These are phyloP conservation scores for Cololabis saira DNA, from an alignment of 2,113 vertebrate species.

Conservation along the genomic window DNA sequence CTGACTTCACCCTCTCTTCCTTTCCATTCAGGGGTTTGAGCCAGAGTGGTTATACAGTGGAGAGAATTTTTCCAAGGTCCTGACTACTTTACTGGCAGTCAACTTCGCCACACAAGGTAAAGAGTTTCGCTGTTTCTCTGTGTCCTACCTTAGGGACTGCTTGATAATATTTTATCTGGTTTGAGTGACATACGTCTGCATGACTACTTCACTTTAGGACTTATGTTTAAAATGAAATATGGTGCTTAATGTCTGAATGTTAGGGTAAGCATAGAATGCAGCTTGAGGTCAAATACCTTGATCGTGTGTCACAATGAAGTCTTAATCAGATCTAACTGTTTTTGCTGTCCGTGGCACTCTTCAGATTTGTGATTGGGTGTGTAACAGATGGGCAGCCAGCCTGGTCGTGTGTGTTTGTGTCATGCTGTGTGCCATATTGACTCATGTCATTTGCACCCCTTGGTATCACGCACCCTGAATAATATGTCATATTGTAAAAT, in stretches of 20 bases:
- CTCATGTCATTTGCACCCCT: constrained; percentile 38
- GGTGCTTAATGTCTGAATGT: too few species aligned
- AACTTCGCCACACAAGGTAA: constrained; percentile 95
- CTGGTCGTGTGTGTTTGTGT: constrained; percentile 59
- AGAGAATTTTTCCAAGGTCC: constrained; percentile 90
- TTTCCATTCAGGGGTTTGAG: constrained; percentile 88
- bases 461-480: constrained; percentile 6
- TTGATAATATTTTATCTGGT: neutral
- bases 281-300: too few species aligned
- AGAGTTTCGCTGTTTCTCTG: constrained; percentile 44
- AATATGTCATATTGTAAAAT: neutral
- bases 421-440: constrained; percentile 63
- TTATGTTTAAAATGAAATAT: too few species aligned
- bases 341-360: neutral
- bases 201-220: neutral
- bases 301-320: too few species aligned
- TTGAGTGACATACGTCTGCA: fast-evolving
- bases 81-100: constrained; percentile 88
- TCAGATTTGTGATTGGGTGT: constrained; percentile 11
- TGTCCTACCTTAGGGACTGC: neutral
- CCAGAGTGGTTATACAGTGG: constrained; percentile 90
- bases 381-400: constrained; percentile 56
- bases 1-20: constrained; percentile 33
- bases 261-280: too few species aligned
- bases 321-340: neutral